Evolutionary conservation across 1,140 invertebrate genomes (phyloP).

Genomic region (Tribolium castaneum): DNA sequence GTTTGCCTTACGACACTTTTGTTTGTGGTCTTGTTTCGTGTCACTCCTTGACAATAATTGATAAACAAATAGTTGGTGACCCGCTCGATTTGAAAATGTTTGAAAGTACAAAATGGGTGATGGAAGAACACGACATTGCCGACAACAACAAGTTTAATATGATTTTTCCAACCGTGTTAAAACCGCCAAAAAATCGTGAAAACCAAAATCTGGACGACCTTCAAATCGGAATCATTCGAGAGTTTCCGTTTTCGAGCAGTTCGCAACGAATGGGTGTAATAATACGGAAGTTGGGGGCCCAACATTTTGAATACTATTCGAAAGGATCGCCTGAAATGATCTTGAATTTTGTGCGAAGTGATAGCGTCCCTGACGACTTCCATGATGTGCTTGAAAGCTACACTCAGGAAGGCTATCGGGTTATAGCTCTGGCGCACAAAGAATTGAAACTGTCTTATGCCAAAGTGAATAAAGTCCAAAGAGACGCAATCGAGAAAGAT

Average conservation of each 20-base stretch:
- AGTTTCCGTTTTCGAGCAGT: constrained; percentile 93
- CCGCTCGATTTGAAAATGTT: constrained; percentile 94
- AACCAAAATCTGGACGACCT: constrained; percentile 51
- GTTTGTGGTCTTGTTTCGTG: constrained; percentile 86
- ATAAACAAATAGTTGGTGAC: constrained; percentile 87
- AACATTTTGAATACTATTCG: constrained; percentile 82
- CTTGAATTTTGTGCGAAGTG: constrained; percentile 65
- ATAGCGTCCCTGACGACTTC: constrained; percentile 77
- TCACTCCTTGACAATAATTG: constrained; percentile 89
- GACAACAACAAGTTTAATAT: constrained; percentile 82
- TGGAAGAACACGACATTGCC: constrained; percentile 80
- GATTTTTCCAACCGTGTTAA: constrained; percentile 82
- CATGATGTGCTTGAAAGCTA: constrained; percentile 78
- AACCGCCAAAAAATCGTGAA: constrained; percentile 66
- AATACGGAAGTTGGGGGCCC: constrained; percentile 74
- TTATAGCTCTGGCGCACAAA: constrained; percentile 84
- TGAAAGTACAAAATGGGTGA: constrained; percentile 77
- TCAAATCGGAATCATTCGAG: constrained; percentile 85
- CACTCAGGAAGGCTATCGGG: constrained; percentile 89
- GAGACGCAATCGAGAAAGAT: constrained; percentile 84
- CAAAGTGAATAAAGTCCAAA: constrained; percentile 75
- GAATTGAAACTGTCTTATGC: constrained; percentile 72
- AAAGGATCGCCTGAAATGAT: constrained; percentile 98
- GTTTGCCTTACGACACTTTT: constrained; percentile 69
- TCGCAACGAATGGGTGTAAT: constrained; percentile 94